Evolutionary conservation across 2,888 invertebrate genomes (phyloP).

Genomic region (Julus scanicus): DNA sequence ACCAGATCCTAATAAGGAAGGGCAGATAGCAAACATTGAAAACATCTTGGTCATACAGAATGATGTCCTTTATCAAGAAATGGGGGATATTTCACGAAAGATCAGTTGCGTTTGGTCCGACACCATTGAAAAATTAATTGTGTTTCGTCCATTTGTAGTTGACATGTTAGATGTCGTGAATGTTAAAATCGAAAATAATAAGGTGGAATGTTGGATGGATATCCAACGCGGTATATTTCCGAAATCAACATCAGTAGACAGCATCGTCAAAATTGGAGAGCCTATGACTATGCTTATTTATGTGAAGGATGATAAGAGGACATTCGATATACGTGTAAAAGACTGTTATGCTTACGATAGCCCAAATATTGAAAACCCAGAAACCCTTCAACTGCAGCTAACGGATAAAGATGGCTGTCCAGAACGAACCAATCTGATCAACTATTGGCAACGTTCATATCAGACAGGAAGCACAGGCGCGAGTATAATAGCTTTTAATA

Average conservation of each 20-base stretch:
- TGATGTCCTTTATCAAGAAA: slow-evolving; percentile 63
- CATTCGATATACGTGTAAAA: slow-evolving; percentile 76
- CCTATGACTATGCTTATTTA: slow-evolving; percentile 77
- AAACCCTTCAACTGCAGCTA: slow-evolving; percentile 74
- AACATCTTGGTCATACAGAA: slow-evolving; percentile 62
- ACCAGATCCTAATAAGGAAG: slow-evolving; percentile 57
- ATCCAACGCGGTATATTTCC: slow-evolving; percentile 78
- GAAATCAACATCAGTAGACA: slow-evolving; percentile 73
- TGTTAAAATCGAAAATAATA: slow-evolving; percentile 72
- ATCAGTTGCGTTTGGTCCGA: slow-evolving; percentile 68
- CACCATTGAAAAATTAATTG: slow-evolving; percentile 62
- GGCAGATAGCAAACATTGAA: slow-evolving; percentile 59
- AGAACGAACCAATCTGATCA: slow-evolving; percentile 75
- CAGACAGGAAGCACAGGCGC: slow-evolving; percentile 65
- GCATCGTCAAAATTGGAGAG: slow-evolving; percentile 77
- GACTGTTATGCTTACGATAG: slow-evolving; percentile 79
- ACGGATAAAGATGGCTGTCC: slow-evolving; percentile 77
- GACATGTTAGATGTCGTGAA: slow-evolving; percentile 78
- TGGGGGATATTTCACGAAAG: slow-evolving; percentile 76
- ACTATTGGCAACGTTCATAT: slow-evolving; percentile 72
- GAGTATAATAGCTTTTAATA: slow-evolving; percentile 72
- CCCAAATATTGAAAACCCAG: slow-evolving; percentile 71
- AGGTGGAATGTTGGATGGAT: slow-evolving; percentile 81
- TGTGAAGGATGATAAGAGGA: slow-evolving; percentile 73
- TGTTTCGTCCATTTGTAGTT: slow-evolving; percentile 74